Evolutionary conservation across 2,113 vertebrate species (phyloP).

Genomic region (Heterotis niloticus): DNA sequence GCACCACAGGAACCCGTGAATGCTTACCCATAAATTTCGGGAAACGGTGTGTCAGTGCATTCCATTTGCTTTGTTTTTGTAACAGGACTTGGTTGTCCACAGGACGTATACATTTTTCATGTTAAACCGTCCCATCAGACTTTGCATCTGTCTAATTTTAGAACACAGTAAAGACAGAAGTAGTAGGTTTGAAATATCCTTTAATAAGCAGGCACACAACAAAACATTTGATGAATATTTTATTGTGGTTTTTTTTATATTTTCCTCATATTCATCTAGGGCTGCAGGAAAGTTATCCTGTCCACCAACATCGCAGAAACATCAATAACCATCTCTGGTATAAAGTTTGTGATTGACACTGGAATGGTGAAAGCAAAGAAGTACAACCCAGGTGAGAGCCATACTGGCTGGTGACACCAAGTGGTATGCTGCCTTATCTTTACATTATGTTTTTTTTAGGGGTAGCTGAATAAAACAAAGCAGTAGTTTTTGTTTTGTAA

Average conservation of each 20-base stretch:
- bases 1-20: background rate
- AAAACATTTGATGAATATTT: background rate
- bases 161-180: too few relatives aligned
- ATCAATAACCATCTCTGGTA: conserved; percentile 89
- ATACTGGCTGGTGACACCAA: background rate
- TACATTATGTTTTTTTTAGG: too few relatives aligned
- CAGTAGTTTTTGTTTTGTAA: background rate
- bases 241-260: background rate
- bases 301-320: conserved; percentile 97
- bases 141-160: too few relatives aligned
- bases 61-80: background rate
- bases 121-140: too few relatives aligned
- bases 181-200: too few relatives aligned
- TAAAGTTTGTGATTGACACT: conserved; percentile 91
- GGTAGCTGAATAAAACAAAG: too few relatives aligned
- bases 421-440: too few relatives aligned
- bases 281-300: conserved; percentile 88
- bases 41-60: background rate
- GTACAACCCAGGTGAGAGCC: conserved; percentile 82
- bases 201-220: too few relatives aligned
- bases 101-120: too few relatives aligned
- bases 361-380: conserved; percentile 98
- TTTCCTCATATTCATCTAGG: conserved; percentile 58
- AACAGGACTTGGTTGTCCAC: too few relatives aligned
- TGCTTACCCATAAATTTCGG: background rate